Percentiles rank a stretch among this genome's conserved stretches.
Conservation (phyloP, 1,140 invertebrate species). For the Lepidurus packardi region DNA sequence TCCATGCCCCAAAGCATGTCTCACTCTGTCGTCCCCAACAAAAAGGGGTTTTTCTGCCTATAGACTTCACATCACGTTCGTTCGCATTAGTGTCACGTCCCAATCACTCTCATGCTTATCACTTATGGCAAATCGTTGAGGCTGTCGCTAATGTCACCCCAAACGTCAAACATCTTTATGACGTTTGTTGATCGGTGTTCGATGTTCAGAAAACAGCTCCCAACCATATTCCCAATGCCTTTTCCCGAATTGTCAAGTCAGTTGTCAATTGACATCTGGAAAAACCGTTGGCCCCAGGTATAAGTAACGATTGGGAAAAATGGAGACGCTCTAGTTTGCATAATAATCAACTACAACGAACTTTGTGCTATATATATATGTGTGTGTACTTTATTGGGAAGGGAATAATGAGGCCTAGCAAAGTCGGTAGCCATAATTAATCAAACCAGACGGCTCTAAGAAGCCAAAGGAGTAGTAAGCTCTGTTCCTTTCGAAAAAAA, state of each 20-base stretch:
- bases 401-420: constrained; percentile 5
- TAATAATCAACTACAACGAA: not conserved
- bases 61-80: not conserved
- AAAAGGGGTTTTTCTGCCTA: not conserved
- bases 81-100: constrained; percentile 5
- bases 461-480: not conserved
- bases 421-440: not conserved
- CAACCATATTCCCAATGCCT: too few species aligned
- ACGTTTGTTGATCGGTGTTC: not conserved
- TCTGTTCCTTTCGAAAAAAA: not conserved
- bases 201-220: too few species aligned
- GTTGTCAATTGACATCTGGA: too few species aligned
- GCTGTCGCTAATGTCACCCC: constrained; percentile 9
- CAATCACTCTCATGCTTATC: constrained; percentile 15
- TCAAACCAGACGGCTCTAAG: not conserved
- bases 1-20: not conserved
- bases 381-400: too few species aligned
- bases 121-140: constrained; percentile 15
- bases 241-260: too few species aligned
- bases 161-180: not conserved
- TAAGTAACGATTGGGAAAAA: not conserved
- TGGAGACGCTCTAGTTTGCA: not conserved
- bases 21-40: not conserved
- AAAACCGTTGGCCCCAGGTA: not conserved
- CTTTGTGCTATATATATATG: not conserved